Percentiles rank a stretch among this genome's conserved stretches.
Conservation (phyloP, 2,888 invertebrate genomes). For the Callimorpha dominula region DNA sequence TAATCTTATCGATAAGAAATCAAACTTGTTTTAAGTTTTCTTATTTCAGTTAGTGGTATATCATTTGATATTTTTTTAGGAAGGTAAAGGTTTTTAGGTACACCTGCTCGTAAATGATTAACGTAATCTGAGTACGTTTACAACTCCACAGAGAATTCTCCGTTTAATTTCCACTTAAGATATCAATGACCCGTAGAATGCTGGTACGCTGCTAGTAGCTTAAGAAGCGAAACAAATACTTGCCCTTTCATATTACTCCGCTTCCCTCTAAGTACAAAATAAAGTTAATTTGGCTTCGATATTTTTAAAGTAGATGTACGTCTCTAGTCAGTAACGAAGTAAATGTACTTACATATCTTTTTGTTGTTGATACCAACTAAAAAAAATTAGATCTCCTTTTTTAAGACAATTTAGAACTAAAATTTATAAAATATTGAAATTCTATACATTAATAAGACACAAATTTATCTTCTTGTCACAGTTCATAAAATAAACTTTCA, state of each 20-base stretch:
- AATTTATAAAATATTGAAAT: not conserved
- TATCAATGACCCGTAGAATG: not conserved
- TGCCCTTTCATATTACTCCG: not conserved
- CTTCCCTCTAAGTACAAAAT: not conserved
- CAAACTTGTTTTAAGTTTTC: conserved; percentile 3
- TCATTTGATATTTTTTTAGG: not conserved
- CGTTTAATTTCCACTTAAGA: not conserved
- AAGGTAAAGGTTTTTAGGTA: not conserved
- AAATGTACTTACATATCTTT: not conserved
- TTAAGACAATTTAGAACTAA: no score
- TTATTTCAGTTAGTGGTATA: conserved; percentile 8
- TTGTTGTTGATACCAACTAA: not conserved
- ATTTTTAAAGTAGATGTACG: not conserved
- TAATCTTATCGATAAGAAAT: conserved; percentile 39
- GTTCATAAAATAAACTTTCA: conserved; percentile 79
- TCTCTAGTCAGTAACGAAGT: not conserved
- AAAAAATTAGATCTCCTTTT: not conserved
- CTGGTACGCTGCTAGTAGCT: no score
- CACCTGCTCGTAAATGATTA: not conserved
- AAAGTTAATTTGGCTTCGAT: not conserved
- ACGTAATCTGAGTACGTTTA: not conserved
- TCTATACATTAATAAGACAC: conserved; percentile 42
- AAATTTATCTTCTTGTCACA: conserved; percentile 72
- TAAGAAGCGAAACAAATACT: not conserved
- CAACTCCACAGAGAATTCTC: not conserved